Evolutionary conservation across 1,140 invertebrate genomes (phyloP), one percentile per base, ranked within the genome.

Genomic region (Drosophila takahashii): DNA sequence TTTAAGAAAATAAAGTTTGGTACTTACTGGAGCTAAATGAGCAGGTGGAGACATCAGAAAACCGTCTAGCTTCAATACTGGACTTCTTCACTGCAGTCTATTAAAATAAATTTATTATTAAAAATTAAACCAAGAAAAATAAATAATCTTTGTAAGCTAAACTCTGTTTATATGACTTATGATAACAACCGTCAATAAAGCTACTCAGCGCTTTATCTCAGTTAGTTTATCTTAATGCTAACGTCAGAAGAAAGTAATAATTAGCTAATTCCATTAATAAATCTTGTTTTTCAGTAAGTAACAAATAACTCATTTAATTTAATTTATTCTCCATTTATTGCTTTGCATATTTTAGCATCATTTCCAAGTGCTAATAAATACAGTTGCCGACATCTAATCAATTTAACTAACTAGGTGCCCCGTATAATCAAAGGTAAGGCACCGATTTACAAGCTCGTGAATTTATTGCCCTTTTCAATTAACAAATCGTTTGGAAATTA

Each of bases 41-140:
- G 92, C 98, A 97, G 18, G 97, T 98, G 39, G 97, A 98, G 10
- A 97, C 98, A 11, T 97, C 97, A 10, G 97, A 98, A 9, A 98
- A 93, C 0, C 97, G 97, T 15, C 97, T 94, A 90, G 96, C 97
- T 51, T 97, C 93, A 81, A 98, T 96, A 41, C 74, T 87, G 3
- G 87, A 71, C 66, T 90, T 90, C 32, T 80, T 90, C 9, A 90
- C 87, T 2, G 79, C 64, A 39, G 61, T 85, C 86, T 90, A 27
- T n/a, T 51, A 22, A 10, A 32, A 27, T 1, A n/a, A 16, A 41
- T 41, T 18, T 34, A 52, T 29, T 11, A 22, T 22, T 44, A 59
- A 15, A 18, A 52, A 50, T 26, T 16, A 42, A 69, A 26, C 16
- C 18, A 15, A 36, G 7, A 48, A 11, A 11, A 27, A n/a, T 1